Evolutionary conservation across 2,113 vertebrate genomes (phyloP), one percentile per base, ranked within the genome.

Genomic region (Clarias macrocephalus): DNA sequence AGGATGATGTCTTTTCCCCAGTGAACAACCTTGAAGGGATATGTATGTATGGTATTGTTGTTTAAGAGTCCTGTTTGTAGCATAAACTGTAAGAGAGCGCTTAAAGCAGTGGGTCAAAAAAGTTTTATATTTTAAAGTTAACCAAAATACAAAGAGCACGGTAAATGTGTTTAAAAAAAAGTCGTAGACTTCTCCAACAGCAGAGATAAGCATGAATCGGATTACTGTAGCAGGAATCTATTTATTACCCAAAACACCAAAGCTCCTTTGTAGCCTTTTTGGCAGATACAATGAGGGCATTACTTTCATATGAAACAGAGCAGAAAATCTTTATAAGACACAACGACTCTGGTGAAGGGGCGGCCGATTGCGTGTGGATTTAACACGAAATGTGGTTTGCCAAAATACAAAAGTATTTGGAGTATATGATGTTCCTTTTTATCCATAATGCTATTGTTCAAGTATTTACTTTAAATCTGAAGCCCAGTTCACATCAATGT

Each of bases 191-290:
- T 84, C 9, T 73, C 16, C 18, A 56, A 37, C 28, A 57, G 28
- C n/a, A 42, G 70, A 42, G 86, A 87, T 87, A 63, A 87, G 80
- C 56, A 63, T 11, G 66, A 37, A 80, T 63, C 11, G 10, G 59
- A 85, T 65, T 86, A 77, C n/a, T 37, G 3, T 13, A 82, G 63
- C 59, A 66, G 28, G 52, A 83, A 66, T 86, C 79, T 85, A 65
- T 30, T 80, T 72, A 84, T 88, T 85, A 84, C 54, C n/a, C 75
- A 37, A 52, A 88, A 59, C 82, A 80, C 75, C 77, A 65, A 60
- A 70, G 82, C 65, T 76, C 18, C 68, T 60, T 82, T 87, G 59
- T 85, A 62, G 33, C 28, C 30, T 63, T 86, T 81, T 68, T 85
- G 79, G 88, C 79, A 88, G 80, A 82, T 16, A 59, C 30, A 77